These are phyloP conservation scores for Lethenteron camtschaticum DNA, from an alignment of 2,113 vertebrate genomes.

Conservation along the genomic window DNA sequence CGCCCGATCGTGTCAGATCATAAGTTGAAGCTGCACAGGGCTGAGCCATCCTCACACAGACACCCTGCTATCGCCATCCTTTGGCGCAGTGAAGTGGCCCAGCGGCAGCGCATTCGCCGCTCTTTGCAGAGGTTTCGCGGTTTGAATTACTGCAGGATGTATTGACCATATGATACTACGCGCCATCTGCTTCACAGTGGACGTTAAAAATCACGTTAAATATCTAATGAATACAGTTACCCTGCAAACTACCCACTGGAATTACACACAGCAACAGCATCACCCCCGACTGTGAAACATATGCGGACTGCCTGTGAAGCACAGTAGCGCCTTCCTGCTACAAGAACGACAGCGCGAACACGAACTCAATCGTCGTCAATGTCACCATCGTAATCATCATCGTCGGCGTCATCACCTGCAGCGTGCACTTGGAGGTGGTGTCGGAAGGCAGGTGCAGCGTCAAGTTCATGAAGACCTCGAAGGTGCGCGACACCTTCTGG, in stretches of 20 bases:
- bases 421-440: constrained; percentile 57
- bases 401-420: constrained; percentile 37
- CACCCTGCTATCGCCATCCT: neutral
- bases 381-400: neutral
- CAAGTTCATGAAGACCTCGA: constrained; percentile 95
- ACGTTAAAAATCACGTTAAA: too few relatives aligned
- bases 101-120: too few relatives aligned
- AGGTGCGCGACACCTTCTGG: constrained; percentile 67
- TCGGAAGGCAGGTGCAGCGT: constrained; percentile 54
- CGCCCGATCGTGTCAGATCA: too few relatives aligned
- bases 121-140: too few relatives aligned
- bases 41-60: neutral
- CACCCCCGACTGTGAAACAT: neutral
- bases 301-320: neutral
- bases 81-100: too few relatives aligned
- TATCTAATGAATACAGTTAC: too few relatives aligned
- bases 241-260: too few relatives aligned
- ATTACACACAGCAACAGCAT: too few relatives aligned
- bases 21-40: neutral
- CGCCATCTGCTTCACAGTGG: too few relatives aligned
- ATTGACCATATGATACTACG: too few relatives aligned
- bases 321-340: neutral
- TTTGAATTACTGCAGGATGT: too few relatives aligned
- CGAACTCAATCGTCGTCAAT: neutral
- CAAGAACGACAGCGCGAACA: neutral